A percentile compares a stretch with the other conserved stretches of the same genome.
Evolutionary conservation across 2,113 vertebrate genomes (phyloP).

Genomic region (Hemicordylus capensis): DNA sequence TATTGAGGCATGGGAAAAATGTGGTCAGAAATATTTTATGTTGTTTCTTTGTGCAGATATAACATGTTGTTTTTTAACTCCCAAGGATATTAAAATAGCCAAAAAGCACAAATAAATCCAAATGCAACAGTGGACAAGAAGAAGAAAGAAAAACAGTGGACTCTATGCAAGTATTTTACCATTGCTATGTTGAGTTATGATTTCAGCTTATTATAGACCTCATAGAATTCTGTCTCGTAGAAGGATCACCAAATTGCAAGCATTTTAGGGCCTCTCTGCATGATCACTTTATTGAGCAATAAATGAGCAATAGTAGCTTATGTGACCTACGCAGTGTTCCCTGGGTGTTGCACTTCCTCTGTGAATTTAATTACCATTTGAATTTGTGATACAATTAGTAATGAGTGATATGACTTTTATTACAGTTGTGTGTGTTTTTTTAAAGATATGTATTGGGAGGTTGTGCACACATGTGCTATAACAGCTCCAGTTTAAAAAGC

Average conservation of each 20-base stretch:
- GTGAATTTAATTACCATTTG: neutral
- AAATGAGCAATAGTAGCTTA: neutral
- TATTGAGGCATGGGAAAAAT: slow-evolving; percentile 58
- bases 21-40: slow-evolving; percentile 57
- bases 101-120: slow-evolving; percentile 59
- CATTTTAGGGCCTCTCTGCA: neutral
- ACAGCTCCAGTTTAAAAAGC: neutral
- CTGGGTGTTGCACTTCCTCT: neutral
- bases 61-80: slow-evolving; percentile 53
- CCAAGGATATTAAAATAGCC: slow-evolving; percentile 54
- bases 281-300: neutral
- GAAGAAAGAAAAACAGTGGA: slow-evolving; percentile 50
- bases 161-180: neutral
- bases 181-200: neutral
- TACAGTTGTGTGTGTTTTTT: neutral
- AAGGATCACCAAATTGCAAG: neutral
- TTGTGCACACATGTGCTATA: neutral
- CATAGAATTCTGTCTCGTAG: neutral
- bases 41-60: slow-evolving; percentile 40
- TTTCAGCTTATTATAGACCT: neutral
- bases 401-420: neutral
- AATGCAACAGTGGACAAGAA: slow-evolving; percentile 49
- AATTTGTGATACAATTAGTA: neutral
- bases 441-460: neutral
- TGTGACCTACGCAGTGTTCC: neutral